Evolutionary conservation across 2,113 vertebrate genomes (phyloP).

Genomic region (Sander lucioperca): DNA sequence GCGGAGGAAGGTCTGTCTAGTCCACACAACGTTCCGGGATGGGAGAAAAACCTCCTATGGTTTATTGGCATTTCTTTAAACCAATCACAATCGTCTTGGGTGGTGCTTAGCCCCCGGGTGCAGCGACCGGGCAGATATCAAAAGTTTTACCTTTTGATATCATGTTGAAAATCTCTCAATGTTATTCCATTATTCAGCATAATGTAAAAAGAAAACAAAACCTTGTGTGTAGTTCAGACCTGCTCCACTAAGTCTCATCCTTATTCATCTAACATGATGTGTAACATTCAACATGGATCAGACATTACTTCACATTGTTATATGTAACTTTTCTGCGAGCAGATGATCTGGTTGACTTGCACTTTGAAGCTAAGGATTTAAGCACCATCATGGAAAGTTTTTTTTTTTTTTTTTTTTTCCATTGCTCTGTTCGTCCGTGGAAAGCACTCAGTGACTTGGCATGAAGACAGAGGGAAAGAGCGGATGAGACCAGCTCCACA

Average conservation of each 20-base stretch:
- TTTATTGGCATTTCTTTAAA: too few species aligned
- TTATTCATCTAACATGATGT: constrained; percentile 4
- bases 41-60: too few species aligned
- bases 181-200: constrained; percentile 2
- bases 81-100: too few species aligned
- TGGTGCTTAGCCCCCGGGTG: too few species aligned
- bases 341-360: constrained; percentile 45
- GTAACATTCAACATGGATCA: constrained; percentile 17
- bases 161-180: not conserved
- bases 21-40: too few species aligned
- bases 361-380: constrained; percentile 50
- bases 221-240: not conserved
- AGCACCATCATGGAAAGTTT: constrained; percentile 59
- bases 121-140: too few species aligned
- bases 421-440: constrained; percentile 60
- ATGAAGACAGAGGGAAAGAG: constrained; percentile 42
- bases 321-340: constrained; percentile 18
- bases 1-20: too few species aligned
- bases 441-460: constrained; percentile 71
- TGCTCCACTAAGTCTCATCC: not conserved
- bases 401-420: constrained; percentile 45
- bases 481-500: constrained; percentile 46
- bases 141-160: constrained; percentile 1
- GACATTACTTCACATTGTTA: constrained; percentile 41
- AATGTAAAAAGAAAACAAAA: not conserved